Conservation (phyloP, 1,140 invertebrate species). For the Cylas formicarius region DNA sequence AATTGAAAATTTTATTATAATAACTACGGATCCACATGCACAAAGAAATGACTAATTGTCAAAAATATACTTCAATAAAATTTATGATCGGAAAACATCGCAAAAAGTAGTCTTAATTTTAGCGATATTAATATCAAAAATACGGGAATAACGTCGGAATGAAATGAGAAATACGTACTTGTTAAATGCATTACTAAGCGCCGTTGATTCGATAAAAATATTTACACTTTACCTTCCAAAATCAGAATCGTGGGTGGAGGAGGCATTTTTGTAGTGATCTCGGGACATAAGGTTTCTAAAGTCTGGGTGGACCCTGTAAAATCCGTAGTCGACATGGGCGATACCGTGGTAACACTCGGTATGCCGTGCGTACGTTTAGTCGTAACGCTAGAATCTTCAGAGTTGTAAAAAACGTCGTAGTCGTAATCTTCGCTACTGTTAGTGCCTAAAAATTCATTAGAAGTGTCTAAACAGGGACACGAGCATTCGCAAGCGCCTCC, state of each 20-base stretch:
- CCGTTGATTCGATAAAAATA: background rate
- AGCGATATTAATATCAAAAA: too few species aligned
- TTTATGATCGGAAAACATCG: too few species aligned
- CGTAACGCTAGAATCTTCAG: constrained; percentile 13
- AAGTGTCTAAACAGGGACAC: constrained; percentile 49
- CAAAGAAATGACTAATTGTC: too few species aligned
- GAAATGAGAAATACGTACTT: too few species aligned
- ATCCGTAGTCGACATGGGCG: constrained; percentile 16
- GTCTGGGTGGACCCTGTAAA: constrained; percentile 10
- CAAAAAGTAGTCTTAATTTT: too few species aligned
- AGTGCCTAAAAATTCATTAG: constrained; percentile 31
- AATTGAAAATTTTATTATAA: too few species aligned
- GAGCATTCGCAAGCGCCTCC: constrained; percentile 69
- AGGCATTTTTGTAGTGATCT: constrained; percentile 51
- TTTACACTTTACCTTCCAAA: constrained; percentile 64
- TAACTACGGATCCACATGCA: too few species aligned
- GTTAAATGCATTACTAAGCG: background rate
- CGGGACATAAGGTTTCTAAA: constrained; percentile 41
- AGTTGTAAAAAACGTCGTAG: constrained; percentile 20
- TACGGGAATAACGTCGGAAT: too few species aligned
- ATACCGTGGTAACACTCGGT: constrained; percentile 7
- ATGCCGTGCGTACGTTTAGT: constrained; percentile 8
- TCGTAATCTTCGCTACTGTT: constrained; percentile 25
- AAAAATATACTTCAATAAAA: too few species aligned
- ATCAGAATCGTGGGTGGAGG: constrained; percentile 65